phyloP scores from a whole-genome alignment of 2,797 vertebrate species.

The Otus scops region DNA sequence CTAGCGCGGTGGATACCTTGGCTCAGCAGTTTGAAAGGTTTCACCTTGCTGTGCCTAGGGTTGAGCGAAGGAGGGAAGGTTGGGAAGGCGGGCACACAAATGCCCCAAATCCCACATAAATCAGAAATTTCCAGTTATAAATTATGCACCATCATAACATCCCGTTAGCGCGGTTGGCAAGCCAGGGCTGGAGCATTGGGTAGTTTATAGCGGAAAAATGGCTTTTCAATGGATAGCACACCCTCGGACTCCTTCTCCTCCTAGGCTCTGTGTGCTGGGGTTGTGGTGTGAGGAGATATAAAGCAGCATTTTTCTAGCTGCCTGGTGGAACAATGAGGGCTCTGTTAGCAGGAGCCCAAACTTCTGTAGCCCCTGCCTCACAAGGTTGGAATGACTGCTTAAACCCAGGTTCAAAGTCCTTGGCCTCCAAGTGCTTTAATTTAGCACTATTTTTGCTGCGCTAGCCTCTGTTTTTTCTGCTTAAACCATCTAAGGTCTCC shows the following conservation, averaged over 20 bases:
- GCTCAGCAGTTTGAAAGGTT: slow-evolving; percentile 51
- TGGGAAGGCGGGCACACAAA: slow-evolving; percentile 55
- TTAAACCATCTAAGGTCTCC: slow-evolving; percentile 81
- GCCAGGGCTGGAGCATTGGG: slow-evolving; percentile 65
- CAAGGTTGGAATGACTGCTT: slow-evolving; percentile 82
- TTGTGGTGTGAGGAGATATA: slow-evolving; percentile 87
- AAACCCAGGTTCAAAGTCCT: slow-evolving; percentile 84
- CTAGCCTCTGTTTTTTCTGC: slow-evolving; percentile 79
- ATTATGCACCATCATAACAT: slow-evolving; percentile 79
- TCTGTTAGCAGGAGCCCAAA: slow-evolving; percentile 83
- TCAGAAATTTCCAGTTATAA: slow-evolving; percentile 79
- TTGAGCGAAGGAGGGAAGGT: neutral
- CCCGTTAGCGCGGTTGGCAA: slow-evolving; percentile 59
- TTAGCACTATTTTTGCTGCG: slow-evolving; percentile 80
- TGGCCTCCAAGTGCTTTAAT: slow-evolving; percentile 80
- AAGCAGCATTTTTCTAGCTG: slow-evolving; percentile 86
- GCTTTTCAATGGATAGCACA: slow-evolving; percentile 69
- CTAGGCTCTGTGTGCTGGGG: slow-evolving; percentile 63
- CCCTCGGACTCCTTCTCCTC: slow-evolving; percentile 64
- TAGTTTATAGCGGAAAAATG: slow-evolving; percentile 80
- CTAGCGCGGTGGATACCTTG: slow-evolving; percentile 30
- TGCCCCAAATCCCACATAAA: slow-evolving; percentile 79
- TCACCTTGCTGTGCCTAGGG: slow-evolving; percentile 65
- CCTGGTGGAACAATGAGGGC: slow-evolving; percentile 87
- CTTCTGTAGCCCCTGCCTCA: slow-evolving; percentile 74